A percentile compares a stretch with the other conserved stretches of the same genome.
phyloP scores from a whole-genome alignment of 2,797 vertebrate genomes.

The Cyprinella venusta region DNA sequence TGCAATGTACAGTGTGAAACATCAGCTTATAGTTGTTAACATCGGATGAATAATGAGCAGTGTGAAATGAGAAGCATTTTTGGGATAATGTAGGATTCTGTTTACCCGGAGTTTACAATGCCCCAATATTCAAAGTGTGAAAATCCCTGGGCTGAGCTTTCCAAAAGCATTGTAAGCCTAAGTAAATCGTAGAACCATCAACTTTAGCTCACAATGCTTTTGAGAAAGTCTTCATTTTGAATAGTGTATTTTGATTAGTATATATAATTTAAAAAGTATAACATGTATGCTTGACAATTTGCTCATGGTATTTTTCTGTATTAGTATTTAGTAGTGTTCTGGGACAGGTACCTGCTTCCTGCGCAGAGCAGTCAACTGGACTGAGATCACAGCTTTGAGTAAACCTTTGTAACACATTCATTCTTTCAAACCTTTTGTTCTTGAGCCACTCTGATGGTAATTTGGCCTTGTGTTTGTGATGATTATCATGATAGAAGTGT shows the following conservation, averaged over 20 bases:
- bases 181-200: not conserved
- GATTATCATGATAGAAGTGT: not conserved
- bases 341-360: not conserved
- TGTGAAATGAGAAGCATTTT: not conserved
- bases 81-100: not conserved
- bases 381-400: slow-evolving; percentile 14
- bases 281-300: not conserved
- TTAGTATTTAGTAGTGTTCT: not conserved
- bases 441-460: not conserved
- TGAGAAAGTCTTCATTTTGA: not conserved
- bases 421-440: not conserved
- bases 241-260: not conserved
- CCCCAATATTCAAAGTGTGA: not conserved
- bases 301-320: not conserved
- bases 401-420: slow-evolving; percentile 4
- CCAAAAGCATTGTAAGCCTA: not conserved
- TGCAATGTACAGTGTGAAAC: not conserved
- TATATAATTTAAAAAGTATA: not conserved
- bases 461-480: slow-evolving; percentile 17
- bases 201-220: not conserved
- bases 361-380: not conserved
- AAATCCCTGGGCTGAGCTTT: not conserved
- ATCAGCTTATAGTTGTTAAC: not conserved
- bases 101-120: not conserved
- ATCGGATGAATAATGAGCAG: not conserved